Base-by-base conservation (phyloP, 2,113 vertebrate species). In the Pyxicephalus adspersus region DNA sequence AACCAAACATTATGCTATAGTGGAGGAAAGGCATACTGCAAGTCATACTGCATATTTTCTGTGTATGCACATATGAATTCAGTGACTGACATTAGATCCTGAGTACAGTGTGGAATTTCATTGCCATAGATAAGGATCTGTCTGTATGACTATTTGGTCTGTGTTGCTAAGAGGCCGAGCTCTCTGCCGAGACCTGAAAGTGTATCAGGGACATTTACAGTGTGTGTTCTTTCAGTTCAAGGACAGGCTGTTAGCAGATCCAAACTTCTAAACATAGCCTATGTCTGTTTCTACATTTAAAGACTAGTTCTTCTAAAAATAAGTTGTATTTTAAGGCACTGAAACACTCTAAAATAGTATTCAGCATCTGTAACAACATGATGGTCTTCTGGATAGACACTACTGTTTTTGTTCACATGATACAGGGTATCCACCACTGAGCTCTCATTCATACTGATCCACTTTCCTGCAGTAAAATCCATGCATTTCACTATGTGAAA, bases 201-300 rank as follows among this genome's bases (percentile, higher is more conserved):
- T 57, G 15, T 29, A 51, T 55, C 25, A 18, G 25, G 28, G 51
- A n/a, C 51, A 55, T 52, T 72, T 72, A 17, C 25, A 52, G 68
- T 55, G 68, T 57, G 26, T 31, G 67, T 26, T 22, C 25, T 20
- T 55, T 72, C 25, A 20, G 18, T 23, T 72, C 68, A 72, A 72
- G 52, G 52, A 58, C 57, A 13, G 38, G 15, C 38, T 45, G 38
- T 45, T 58, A 58, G 20, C 20, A 31, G 51, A 72, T 55, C 55
- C 13, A n/a, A 55, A 57, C 25, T 45, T 67, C 38, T 72, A 72
- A 72, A 55, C 51, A 72, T 72, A 29, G 68, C 55, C 38, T 8
- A 26, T 8, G 25, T n/a, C 6, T 58, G 7, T 58, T 58, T 22
- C 67, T 17, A 70, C 45, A 26, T 25, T 23, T 25, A 11, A 31